phyloP scores from a whole-genome alignment of 2,797 vertebrate genomes.

The Mormyrus proboscirostris region DNA sequence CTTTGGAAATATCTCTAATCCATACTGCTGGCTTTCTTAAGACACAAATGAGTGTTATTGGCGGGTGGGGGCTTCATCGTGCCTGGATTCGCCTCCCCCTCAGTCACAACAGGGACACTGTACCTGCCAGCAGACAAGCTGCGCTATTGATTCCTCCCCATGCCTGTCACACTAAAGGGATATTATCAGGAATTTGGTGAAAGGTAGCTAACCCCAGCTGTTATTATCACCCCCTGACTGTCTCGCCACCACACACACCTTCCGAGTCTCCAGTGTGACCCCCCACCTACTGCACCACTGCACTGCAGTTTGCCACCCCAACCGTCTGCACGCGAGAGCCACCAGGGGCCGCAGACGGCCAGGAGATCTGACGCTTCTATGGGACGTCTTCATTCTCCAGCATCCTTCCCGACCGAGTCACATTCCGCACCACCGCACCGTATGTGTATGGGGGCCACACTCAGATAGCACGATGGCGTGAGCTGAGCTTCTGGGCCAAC shows the following conservation, averaged over 20 bases:
- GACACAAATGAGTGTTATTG: conserved; percentile 51
- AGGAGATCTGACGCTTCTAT: not conserved
- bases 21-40: conserved; percentile 42
- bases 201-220: not conserved
- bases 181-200: not conserved
- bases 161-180: not conserved
- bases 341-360: not conserved
- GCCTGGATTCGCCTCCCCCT: conserved; percentile 50
- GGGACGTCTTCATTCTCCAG: not conserved
- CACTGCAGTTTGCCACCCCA: no score
- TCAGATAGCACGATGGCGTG: not conserved
- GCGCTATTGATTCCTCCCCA: conserved; percentile 43
- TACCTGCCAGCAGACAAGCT: conserved; percentile 62
- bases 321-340: not conserved
- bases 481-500: not conserved
- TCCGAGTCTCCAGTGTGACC: not conserved
- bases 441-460: not conserved
- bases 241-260: not conserved
- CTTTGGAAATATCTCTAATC: conserved; percentile 35
- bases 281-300: not conserved
- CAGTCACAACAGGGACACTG: conserved; percentile 52
- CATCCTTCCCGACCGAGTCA: not conserved
- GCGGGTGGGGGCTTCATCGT: conserved; percentile 41
- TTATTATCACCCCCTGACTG: not conserved
- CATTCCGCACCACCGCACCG: not conserved